Percentiles rank a stretch among this genome's conserved stretches.
These are phyloP conservation scores for Tyrannus savana DNA, from an alignment of 2,113 vertebrate genomes.

Conservation along the genomic window DNA sequence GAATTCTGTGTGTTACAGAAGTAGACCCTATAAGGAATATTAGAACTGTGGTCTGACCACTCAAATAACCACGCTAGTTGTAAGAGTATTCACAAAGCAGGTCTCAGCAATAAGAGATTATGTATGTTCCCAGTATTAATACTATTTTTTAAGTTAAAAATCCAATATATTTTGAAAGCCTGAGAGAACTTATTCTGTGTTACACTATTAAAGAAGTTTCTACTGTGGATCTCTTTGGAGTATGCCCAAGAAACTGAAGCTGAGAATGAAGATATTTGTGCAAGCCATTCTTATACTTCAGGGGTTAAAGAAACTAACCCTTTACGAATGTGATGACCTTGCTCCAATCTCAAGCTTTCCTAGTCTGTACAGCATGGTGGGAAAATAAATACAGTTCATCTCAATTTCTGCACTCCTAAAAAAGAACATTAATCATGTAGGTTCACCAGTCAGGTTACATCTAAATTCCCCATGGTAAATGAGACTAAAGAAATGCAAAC, in stretches of 20 bases:
- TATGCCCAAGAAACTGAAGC: background rate
- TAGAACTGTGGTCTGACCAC: background rate
- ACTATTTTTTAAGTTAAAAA: background rate
- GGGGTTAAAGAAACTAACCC: background rate
- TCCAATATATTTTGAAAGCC: background rate
- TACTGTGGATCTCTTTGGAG: background rate
- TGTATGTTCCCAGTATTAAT: background rate
- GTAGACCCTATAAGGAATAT: background rate
- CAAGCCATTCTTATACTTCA: background rate
- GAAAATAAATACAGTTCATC: background rate
- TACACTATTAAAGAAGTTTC: background rate
- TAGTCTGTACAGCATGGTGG: background rate
- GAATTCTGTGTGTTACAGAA: background rate
- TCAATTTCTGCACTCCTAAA: background rate
- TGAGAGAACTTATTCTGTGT: background rate
- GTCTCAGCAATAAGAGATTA: background rate
- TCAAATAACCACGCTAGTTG: background rate
- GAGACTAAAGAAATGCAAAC: slow-evolving; percentile 62
- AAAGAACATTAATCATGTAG: background rate
- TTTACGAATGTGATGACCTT: background rate
- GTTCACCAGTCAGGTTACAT: slow-evolving; percentile 26
- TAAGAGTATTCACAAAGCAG: background rate
- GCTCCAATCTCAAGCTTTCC: background rate
- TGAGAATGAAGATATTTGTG: background rate
- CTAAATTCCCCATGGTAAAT: slow-evolving; percentile 51